phyloP scores from a whole-genome alignment of 2,797 vertebrate genomes.

The Cryptoblepharus egeriae region DNA sequence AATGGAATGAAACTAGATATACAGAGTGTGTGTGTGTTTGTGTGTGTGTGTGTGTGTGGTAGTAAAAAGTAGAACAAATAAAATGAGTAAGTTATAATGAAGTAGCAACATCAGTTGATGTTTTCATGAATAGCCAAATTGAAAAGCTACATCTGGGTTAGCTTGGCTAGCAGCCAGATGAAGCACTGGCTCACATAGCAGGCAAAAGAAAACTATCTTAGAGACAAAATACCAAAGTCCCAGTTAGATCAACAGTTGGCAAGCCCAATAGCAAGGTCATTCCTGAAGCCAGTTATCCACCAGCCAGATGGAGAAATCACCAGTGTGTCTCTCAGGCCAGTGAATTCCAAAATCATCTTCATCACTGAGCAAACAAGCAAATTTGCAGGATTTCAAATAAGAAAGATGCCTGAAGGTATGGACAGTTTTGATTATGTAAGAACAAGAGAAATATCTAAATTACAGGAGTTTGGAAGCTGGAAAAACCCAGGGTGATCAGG shows the following conservation, averaged over 20 bases:
- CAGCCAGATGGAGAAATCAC: conserved; percentile 28
- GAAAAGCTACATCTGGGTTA: conserved; percentile 38
- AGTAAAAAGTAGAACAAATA: too few species aligned
- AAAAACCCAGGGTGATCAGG: neutral
- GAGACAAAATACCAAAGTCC: conserved; percentile 25
- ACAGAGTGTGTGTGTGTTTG: too few species aligned
- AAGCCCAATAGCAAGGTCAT: conserved; percentile 56
- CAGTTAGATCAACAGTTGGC: conserved; percentile 36
- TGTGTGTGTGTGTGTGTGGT: too few species aligned
- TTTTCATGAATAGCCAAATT: conserved; percentile 57
- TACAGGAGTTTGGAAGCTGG: neutral
- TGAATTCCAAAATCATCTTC: conserved; percentile 7
- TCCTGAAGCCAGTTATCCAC: conserved; percentile 19
- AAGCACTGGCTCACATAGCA: conserved; percentile 36
- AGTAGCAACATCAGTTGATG: conserved; percentile 34
- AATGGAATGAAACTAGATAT: too few species aligned
- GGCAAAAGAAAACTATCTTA: neutral
- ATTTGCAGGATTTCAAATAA: conserved; percentile 7
- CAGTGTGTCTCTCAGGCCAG: rapidly evolving
- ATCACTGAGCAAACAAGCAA: rapidly evolving
- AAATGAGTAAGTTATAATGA: conserved; percentile 40
- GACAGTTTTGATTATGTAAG: neutral
- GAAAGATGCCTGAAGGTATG: neutral
- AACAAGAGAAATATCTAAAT: neutral
- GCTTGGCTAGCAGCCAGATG: conserved; percentile 29